Evolutionary conservation across 2,113 vertebrate genomes (phyloP).

Genomic region (Sinocyclocheilus grahami): DNA sequence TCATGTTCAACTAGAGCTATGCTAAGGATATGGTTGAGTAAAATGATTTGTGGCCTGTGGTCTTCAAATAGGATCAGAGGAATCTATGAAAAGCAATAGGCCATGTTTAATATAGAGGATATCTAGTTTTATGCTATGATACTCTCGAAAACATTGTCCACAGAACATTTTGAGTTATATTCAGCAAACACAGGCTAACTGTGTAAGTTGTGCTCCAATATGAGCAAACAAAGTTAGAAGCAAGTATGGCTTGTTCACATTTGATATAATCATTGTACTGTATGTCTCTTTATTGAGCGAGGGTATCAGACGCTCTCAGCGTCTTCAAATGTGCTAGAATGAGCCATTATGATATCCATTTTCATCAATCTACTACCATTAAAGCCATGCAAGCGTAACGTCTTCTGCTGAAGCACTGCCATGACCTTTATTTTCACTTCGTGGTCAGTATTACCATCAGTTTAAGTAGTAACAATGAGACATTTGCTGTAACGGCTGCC

Average conservation of each 20-base stretch:
- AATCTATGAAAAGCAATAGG: background rate
- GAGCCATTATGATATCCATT: conserved; percentile 17
- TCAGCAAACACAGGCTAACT: background rate
- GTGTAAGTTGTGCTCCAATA: background rate
- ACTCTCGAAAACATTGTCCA: background rate
- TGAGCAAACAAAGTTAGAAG: conserved; percentile 17
- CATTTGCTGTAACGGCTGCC: conserved; percentile 12
- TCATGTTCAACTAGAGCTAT: conserved; percentile 10
- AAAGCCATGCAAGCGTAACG: background rate
- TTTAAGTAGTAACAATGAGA: background rate
- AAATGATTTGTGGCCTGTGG: background rate
- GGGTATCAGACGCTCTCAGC: background rate
- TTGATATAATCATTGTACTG: background rate
- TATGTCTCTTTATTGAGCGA: conserved; percentile 16
- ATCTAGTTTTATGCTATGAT: background rate
- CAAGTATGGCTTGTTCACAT: background rate
- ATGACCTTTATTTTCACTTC: background rate
- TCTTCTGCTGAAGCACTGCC: background rate
- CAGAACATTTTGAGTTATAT: background rate
- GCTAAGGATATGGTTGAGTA: background rate
- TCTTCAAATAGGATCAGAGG: background rate
- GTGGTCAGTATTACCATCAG: conserved; percentile 11
- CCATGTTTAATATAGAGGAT: background rate
- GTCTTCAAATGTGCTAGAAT: conserved; percentile 2
- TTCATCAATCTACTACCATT: conserved; percentile 24